Conservation (phyloP, 2,888 invertebrate genomes). For the Geophilus truncorum region DNA sequence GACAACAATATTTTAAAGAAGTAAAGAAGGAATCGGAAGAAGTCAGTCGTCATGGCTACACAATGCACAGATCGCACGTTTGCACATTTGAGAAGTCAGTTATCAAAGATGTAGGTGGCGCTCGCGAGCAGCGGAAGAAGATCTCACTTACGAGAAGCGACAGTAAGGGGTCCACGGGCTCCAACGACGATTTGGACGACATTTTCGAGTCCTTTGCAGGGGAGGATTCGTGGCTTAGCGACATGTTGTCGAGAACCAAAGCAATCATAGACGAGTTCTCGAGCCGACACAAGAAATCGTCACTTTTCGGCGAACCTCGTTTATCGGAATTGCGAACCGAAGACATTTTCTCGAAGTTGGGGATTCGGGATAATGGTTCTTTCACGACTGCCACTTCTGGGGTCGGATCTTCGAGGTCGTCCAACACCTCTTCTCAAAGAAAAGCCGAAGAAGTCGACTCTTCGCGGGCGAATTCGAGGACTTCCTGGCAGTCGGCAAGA, state of each 20-base stretch:
- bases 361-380: not conserved
- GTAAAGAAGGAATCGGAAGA: not conserved
- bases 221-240: not conserved
- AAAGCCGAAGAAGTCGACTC: not conserved
- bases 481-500: not conserved
- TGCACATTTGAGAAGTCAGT: slow-evolving; percentile 30
- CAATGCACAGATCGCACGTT: not conserved
- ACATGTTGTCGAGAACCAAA: not conserved
- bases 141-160: slow-evolving; percentile 62
- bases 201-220: slow-evolving; percentile 87
- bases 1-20: not conserved
- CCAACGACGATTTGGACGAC: slow-evolving; percentile 68
- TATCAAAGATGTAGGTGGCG: not conserved
- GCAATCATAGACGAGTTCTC: not conserved
- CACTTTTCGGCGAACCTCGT: not conserved
- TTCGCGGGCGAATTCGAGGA: not conserved
- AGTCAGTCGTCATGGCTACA: not conserved
- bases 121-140: not conserved
- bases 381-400: not conserved
- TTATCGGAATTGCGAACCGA: not conserved
- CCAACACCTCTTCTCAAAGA: not conserved
- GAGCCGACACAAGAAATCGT: not conserved
- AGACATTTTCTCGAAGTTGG: not conserved
- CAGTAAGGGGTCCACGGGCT: slow-evolving; percentile 77
- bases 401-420: not conserved